Conservation (phyloP, 2,888 invertebrate genomes). For the Papilio protenor region DNA sequence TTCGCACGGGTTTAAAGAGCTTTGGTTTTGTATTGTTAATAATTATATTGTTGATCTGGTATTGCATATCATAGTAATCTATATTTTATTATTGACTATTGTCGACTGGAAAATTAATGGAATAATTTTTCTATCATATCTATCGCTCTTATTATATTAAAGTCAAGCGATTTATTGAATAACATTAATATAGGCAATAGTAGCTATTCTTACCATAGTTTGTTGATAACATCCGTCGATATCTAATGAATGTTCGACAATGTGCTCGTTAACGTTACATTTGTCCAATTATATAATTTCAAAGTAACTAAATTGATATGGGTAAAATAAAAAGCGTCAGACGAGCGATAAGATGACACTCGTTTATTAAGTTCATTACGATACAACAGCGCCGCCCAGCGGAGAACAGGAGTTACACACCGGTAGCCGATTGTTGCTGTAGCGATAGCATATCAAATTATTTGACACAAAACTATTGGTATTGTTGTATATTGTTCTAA, state of each 20-base stretch:
- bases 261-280: conserved; percentile 1
- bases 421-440: conserved; percentile 55
- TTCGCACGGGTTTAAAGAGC: conserved; percentile 52
- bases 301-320: conserved; percentile 51
- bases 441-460: conserved; percentile 46
- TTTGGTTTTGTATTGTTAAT: conserved; percentile 53
- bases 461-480: neutral
- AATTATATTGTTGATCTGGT: conserved; percentile 45
- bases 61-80: neutral
- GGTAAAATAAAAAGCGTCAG: conserved; percentile 47
- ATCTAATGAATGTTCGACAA: conserved; percentile 16
- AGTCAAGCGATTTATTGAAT: neutral
- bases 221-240: neutral
- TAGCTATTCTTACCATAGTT: neutral
- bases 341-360: conserved; percentile 53
- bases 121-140: too few relatives aligned
- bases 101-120: too few relatives aligned
- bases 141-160: neutral
- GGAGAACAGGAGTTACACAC: conserved; percentile 53
- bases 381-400: conserved; percentile 48
- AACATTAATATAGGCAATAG: neutral
- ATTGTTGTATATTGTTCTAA: neutral
- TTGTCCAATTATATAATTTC: conserved; percentile 44
- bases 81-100: neutral
- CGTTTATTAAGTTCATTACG: conserved; percentile 61